phyloP scores from a whole-genome alignment of 1,140 invertebrate species.

The Alviniconcha marisindica region DNA sequence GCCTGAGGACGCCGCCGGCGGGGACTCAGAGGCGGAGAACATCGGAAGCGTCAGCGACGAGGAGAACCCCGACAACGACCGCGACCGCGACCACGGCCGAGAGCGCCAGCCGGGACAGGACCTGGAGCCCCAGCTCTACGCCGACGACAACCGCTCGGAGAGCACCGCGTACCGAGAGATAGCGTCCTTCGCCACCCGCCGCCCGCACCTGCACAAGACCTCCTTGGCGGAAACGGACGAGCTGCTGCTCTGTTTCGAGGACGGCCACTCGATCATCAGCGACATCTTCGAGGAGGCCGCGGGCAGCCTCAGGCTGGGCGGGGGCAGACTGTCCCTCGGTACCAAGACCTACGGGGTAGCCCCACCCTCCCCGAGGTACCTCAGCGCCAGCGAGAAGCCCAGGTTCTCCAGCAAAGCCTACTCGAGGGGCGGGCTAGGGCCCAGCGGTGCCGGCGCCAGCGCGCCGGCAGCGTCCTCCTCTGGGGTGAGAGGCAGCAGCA shows the following conservation, averaged over 20 bases:
- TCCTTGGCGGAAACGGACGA: constrained; percentile 49
- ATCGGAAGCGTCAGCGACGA: constrained; percentile 59
- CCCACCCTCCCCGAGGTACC: not conserved
- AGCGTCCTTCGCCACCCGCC: not conserved
- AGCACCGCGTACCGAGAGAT: not conserved
- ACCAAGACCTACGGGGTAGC: not conserved
- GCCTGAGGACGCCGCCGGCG: not conserved
- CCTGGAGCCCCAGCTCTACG: not conserved
- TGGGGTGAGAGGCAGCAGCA: not conserved
- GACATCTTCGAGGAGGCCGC: constrained; percentile 53
- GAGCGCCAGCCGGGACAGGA: constrained; percentile 14
- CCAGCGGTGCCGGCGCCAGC: no score
- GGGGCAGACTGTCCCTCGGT: no score
- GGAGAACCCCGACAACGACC: constrained; percentile 46
- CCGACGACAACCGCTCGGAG: constrained; percentile 3
- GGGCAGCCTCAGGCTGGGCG: not conserved
- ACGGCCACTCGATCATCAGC: constrained; percentile 49
- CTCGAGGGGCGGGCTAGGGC: no score
- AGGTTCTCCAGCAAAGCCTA: constrained; percentile 43
- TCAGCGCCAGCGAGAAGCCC: constrained; percentile 26
- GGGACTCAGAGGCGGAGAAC: constrained; percentile 54
- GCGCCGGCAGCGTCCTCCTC: not conserved
- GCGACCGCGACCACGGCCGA: constrained; percentile 26
- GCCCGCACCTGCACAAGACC: not conserved
- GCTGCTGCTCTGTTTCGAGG: constrained; percentile 51